phyloP scores from a whole-genome alignment of 2,797 vertebrate genomes.

The Phaenicophaeus curvirostris region DNA sequence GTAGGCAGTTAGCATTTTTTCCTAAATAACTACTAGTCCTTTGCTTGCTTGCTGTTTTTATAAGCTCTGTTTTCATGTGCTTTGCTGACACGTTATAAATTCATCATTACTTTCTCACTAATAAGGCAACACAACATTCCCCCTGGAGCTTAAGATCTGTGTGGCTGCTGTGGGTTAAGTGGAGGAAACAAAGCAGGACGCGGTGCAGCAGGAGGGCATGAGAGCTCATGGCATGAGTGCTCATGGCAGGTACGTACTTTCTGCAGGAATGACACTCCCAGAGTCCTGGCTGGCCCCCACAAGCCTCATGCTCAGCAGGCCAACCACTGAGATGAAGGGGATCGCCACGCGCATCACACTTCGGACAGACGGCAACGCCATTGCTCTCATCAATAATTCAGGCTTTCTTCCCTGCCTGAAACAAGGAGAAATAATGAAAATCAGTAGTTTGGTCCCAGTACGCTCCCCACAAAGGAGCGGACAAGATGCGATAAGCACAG shows the following conservation, averaged over 20 bases:
- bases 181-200: neutral
- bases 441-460: neutral
- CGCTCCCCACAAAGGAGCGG: neutral
- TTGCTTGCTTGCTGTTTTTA: neutral
- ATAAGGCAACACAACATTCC: rapidly evolving
- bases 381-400: neutral
- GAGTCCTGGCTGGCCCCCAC: slow-evolving; percentile 45
- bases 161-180: neutral
- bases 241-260: slow-evolving; percentile 65
- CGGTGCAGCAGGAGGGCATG: neutral
- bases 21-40: neutral
- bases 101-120: rapidly evolving
- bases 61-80: neutral
- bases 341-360: neutral
- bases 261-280: slow-evolving; percentile 71
- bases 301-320: slow-evolving; percentile 22
- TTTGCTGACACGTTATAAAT: neutral
- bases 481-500: rapidly evolving
- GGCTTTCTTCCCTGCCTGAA: slow-evolving; percentile 23
- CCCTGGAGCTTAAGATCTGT: neutral
- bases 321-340: neutral
- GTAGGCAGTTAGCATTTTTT: neutral
- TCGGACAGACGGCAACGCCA: neutral
- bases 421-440: neutral
- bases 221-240: neutral